Conservation (phyloP, 2,113 vertebrate genomes). For the Donacobius atricapilla region DNA sequence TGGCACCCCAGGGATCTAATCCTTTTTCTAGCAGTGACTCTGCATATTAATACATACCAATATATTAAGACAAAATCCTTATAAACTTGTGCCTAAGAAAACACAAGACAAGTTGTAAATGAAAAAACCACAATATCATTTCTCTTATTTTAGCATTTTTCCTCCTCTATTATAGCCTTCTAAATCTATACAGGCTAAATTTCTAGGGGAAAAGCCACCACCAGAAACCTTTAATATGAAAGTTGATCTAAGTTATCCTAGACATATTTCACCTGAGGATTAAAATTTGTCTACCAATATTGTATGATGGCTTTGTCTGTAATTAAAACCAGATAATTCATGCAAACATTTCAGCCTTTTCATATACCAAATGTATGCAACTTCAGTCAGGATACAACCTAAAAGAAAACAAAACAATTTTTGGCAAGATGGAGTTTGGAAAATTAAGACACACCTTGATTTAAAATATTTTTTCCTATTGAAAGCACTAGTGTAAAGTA, state of each 20-base stretch:
- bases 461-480: background rate
- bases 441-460: background rate
- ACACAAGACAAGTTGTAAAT: conserved; percentile 7
- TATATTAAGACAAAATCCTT: conserved; percentile 29
- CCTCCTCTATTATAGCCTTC: background rate
- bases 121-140: background rate
- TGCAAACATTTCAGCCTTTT: background rate
- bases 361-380: background rate
- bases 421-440: background rate
- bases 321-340: background rate
- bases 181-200: background rate
- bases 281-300: background rate
- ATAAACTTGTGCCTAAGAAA: conserved; percentile 46
- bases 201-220: background rate
- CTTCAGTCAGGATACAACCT: background rate
- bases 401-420: conserved; percentile 18
- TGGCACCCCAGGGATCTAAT: conserved; percentile 42
- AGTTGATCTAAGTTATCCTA: background rate
- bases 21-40: conserved; percentile 47
- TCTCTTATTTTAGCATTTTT: background rate
- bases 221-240: background rate
- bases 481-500: background rate
- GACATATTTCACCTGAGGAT: background rate
- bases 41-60: conserved; percentile 45
- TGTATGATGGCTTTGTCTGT: background rate